phyloP scores from a whole-genome alignment of 2,113 vertebrate species.

The Hippocampus zosterae region DNA sequence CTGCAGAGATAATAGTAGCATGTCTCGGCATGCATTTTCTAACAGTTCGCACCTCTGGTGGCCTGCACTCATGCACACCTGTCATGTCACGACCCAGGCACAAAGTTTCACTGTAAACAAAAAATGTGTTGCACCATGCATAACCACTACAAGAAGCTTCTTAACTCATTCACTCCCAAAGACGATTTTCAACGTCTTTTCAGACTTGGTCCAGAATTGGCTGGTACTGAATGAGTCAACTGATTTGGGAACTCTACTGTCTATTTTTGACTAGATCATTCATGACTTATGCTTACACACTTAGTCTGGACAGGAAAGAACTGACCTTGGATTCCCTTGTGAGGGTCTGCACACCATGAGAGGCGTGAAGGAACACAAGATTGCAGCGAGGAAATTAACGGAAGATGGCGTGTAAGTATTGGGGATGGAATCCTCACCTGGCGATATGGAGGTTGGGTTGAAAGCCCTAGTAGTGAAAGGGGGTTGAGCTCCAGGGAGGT shows the following conservation, averaged over 20 bases:
- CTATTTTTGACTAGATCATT: neutral
- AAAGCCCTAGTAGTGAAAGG: conserved; percentile 92
- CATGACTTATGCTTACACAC: neutral
- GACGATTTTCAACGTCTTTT: no score
- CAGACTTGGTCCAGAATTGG: no score
- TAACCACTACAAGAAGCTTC: no score
- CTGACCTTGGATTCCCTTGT: conserved; percentile 37
- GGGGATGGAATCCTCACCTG: conserved; percentile 79
- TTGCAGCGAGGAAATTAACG: conserved; percentile 43
- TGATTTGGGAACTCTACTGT: neutral
- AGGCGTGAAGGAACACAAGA: conserved; percentile 38
- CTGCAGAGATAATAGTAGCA: neutral
- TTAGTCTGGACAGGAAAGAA: conserved; percentile 17
- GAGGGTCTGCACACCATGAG: conserved; percentile 30
- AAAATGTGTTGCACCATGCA: no score
- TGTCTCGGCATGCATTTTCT: neutral
- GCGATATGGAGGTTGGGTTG: conserved; percentile 92
- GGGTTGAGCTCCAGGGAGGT: conserved; percentile 91
- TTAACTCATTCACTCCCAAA: no score
- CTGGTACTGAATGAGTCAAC: no score
- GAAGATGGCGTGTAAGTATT: conserved; percentile 37
- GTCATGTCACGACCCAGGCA: neutral
- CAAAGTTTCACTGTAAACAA: neutral
- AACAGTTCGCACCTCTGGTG: neutral
- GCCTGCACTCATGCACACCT: neutral